Evolutionary conservation across 1,140 invertebrate species (phyloP), one percentile per base, ranked within the genome.

Genomic region (Planococcus citri): DNA sequence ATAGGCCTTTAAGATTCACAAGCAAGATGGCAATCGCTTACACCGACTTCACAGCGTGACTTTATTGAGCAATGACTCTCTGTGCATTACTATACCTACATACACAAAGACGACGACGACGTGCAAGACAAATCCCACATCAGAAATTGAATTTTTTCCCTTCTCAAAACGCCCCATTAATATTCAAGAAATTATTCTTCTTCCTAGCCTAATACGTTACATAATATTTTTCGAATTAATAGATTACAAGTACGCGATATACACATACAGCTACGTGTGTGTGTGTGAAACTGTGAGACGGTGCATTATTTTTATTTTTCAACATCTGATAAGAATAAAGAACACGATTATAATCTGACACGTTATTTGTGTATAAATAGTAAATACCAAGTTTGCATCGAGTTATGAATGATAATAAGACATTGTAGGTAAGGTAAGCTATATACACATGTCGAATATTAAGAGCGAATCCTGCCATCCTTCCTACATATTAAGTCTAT

Each of bases 291-390:
- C n/a, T n/a, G n/a, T n/a, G n/a, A n/a, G n/a, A n/a, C n/a, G 12
- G 6, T n/a, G 17, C 17, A 51, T 51, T 51, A 51, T 51, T 9
- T 51, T 51, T 51, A 51, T 9, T 51, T 37, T 51, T 51, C n/a
- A 51, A 17, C 41, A 51, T 51, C 41, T 51, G 41, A 51, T 51
- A 51, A 51, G 41, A 51, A 51, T 51, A 51, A 51, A 51, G 2
- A 51, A 51, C 41, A 51, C 41, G 41, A 51, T 51, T 51, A 51
- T 51, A 51, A 51, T 51, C 41, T 51, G 41, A 51, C 41, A 51
- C 41, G 41, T 51, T 51, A 51, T 51, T 51, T 51, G 41, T 51
- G 17, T 51, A 51, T n/a, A n/a, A n/a, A n/a, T n/a, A n/a, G 41
- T 20, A 51, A 9, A 33, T 33, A 33, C 17, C 14, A 37, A 51